Evolutionary conservation across 2,113 vertebrate genomes (phyloP).

Genomic region (Lipophrys pholis): DNA sequence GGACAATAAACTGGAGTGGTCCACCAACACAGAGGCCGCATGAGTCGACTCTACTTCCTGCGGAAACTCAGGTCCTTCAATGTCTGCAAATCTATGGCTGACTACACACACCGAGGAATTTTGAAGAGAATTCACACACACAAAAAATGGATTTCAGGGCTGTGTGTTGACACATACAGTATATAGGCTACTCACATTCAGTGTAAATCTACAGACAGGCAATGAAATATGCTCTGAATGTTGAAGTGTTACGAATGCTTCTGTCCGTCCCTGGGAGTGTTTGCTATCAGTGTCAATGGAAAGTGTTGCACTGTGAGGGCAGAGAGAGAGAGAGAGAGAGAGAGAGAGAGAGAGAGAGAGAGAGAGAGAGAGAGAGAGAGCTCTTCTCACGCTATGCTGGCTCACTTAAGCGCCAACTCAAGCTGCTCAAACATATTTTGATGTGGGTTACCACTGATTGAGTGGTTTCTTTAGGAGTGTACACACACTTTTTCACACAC

Average conservation of each 20-base stretch:
- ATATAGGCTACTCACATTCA: background rate
- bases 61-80: too few species aligned
- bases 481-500: slow-evolving; percentile 8
- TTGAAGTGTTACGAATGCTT: background rate
- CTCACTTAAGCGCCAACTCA: slow-evolving; percentile 34
- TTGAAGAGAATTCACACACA: background rate
- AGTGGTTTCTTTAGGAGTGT: slow-evolving; percentile 9
- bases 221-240: slow-evolving; percentile 19
- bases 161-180: background rate
- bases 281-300: slow-evolving; percentile 71
- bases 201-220: background rate
- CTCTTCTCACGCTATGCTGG: slow-evolving; percentile 54
- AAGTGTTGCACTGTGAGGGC: slow-evolving; percentile 72
- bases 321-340: slow-evolving; percentile 42
- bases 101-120: background rate
- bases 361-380: slow-evolving; percentile 41
- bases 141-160: background rate
- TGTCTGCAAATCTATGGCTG: slow-evolving; percentile 2
- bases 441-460: slow-evolving; percentile 42
- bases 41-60: too few species aligned
- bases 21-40: too few species aligned
- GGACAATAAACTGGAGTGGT: too few species aligned
- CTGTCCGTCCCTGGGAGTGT: slow-evolving; percentile 7
- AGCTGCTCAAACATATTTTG: slow-evolving; percentile 34
- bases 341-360: slow-evolving; percentile 47